Evolutionary conservation across 1,140 invertebrate genomes (phyloP), one percentile per base, ranked within the genome.

Genomic region (Ostrea denselamellosa): DNA sequence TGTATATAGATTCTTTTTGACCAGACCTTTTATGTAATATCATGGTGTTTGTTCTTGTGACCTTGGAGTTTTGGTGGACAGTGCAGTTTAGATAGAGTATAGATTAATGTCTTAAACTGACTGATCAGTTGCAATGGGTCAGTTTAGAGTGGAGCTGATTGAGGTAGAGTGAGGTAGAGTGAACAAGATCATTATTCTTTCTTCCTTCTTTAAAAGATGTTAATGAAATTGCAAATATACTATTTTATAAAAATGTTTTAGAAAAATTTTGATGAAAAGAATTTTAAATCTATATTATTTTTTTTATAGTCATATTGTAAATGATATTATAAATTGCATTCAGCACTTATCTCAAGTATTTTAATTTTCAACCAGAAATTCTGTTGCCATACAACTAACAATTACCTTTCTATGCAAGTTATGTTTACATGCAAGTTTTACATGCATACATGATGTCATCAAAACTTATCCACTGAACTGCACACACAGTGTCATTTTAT

Each of bases 371-470:
- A n/a, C n/a, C n/a, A n/a, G n/a, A n/a, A n/a, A n/a, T n/a, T n/a
- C n/a, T n/a, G n/a, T n/a, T 28, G 25, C 28, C 68, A 77, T 28
- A 77, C 68, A 71, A 71, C 65, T 71, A 28, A 71, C 65, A 77
- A 77, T 77, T 2, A 77, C 19, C 22, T 71, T 71, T 17, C 28
- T 71, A 10, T 77, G n/a, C 2, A 25, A 34, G 34, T 77, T 77
- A 25, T 77, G 68, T 77, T 77, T 25, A 77, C 68, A 77, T 77
- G 68, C 68, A 77, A 77, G 68, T 77, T 77, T 77, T 77, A 34
- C 68, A 77, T 77, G 68, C 25, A 25, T 77, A 77, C 68, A 77
- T 77, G 25, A 77, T 77, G 68, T 77, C 68, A 77, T 28, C 68
- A 77, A 77, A 28, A 25, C 8, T 25, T 77, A 34, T 77, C 68